Evolutionary conservation across 2,113 vertebrate genomes (phyloP), one percentile per base, ranked within the genome.

Genomic region (Enhydra lutris): DNA sequence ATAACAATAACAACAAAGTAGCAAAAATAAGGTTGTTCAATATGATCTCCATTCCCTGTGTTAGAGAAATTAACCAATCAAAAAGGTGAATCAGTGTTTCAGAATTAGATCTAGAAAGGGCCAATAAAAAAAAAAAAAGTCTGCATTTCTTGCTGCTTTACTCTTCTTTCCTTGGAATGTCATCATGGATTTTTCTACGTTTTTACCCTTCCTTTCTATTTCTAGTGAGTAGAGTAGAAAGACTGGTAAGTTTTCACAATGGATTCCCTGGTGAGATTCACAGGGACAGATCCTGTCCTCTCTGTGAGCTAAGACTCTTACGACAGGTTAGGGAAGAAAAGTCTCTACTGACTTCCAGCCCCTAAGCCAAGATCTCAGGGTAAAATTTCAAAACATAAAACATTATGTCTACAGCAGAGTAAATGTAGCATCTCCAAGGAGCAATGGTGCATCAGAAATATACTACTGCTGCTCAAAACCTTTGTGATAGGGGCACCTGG

Each of bases 191-290:
- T 89, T 91, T 95, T n/a, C 80, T 90, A 42, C 1, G 9, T 55
- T 36, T 11, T 85, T 73, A 52, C 73, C 36, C 34, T 89, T 73
- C n/a, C 24, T 29, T 85, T 96, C 63, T 91, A 55, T 55, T 94
- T 50, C 65, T 47, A 45, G 42, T 31, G 15, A 31, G 42, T 18
- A 47, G 7, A 18, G 42, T 78, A 31, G 42, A 78, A 31, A 78
- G 74, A 47, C 42, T 47, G 24, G 74, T 24, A 47, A 78, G 29
- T 78, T 29, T 78, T 78, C 74, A 31, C 74, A 47, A 10, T 18
- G 42, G 26, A 47, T 47, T 26, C 39, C 26, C 74, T 80, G 59
- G 65, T 39, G 79, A 73, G 57, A 63, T n/a, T 59, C 47, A 39
- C 20, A 9, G 24, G 61, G 20, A 59, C 39, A 84, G n/a, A 92